Evolutionary conservation across 1,140 invertebrate genomes (phyloP).

Genomic region (Drosophila nannoptera): DNA sequence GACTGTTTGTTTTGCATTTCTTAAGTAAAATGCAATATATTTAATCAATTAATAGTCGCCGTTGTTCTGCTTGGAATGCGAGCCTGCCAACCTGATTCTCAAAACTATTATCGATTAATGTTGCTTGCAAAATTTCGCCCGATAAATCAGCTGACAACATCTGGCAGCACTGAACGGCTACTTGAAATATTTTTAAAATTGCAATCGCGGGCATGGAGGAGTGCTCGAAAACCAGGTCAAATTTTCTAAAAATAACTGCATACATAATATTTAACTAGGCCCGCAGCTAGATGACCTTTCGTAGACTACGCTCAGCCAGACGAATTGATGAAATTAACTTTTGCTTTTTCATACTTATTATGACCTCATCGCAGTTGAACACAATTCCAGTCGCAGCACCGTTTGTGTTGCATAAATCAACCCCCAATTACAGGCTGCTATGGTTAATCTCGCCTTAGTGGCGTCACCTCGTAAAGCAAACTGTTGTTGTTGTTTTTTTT

Average conservation of each 20-base stretch:
- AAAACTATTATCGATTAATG: slow-evolving; percentile 10
- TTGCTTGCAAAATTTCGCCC: slow-evolving; percentile 13
- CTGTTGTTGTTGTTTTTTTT: neutral
- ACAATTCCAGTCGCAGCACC: neutral
- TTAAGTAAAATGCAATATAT: slow-evolving; percentile 27
- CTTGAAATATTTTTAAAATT: slow-evolving; percentile 33
- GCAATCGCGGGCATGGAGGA: slow-evolving; percentile 1
- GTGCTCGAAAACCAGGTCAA: slow-evolving; percentile 8
- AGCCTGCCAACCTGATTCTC: slow-evolving; percentile 23
- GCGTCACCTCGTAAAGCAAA: neutral
- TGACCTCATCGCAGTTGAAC: slow-evolving; percentile 12
- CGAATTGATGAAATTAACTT: neutral
- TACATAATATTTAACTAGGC: neutral
- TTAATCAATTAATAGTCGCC: slow-evolving; percentile 50
- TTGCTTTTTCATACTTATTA: neutral
- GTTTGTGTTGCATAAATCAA: neutral
- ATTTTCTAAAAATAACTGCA: slow-evolving; percentile 4
- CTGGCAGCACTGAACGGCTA: slow-evolving; percentile 18
- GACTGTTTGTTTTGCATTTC: slow-evolving; percentile 23
- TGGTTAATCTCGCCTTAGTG: neutral
- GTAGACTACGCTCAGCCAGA: neutral
- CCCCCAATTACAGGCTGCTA: neutral
- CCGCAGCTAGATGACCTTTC: neutral
- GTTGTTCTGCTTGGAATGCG: slow-evolving; percentile 31
- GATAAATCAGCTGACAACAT: slow-evolving; percentile 1